Evolutionary conservation across 2,797 vertebrate genomes (phyloP), one percentile per base, ranked within the genome.

Genomic region (Clarias fuscus): DNA sequence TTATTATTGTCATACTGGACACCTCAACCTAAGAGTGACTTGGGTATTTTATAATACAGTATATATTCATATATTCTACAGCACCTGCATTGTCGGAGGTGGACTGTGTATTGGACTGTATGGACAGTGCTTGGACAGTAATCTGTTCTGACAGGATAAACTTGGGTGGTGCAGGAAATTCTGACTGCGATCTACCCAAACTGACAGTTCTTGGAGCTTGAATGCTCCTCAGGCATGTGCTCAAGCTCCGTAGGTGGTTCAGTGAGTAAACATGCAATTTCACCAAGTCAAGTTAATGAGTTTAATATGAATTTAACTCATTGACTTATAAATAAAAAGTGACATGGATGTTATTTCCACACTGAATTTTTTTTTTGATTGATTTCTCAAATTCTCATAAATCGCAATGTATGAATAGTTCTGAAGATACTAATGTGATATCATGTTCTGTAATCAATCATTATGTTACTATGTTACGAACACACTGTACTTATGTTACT

Each of bases 81-180:
- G 33, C 22, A 17, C 59, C 18, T 40, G 3, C 48, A 18, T 18
- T 62, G 2, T 24, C 14, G 4, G 18, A 24, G 11, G 20, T 40
- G 77, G 11, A 43, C 1, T 48, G 2, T 81, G 17, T 82, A 43
- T 30, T 53, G 5, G 40, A 30, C 43, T 30, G 8, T 33, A 8
- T 53, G 17, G 40, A 30, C 43, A 22, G 17, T 22, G 17, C 5
- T 67, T 82, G 18, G 40, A 30, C 62, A 53, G 22, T 82, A 68
- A 82, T 53, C 5, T 22, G 8, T 67, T 53, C 68, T 53, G 79
- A 59, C 2, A 59, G 75, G 17, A 59, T 59, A 77, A 59, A 5
- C 17, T 59, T 20, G 17, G 24, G 22, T 65, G 78, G 37, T 65
- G 78, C 78, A 80, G 61, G 72, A 75, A 75, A 27, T 75, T 75